Evolutionary conservation across 2,113 vertebrate species (phyloP).

Genomic region (Calidris pugnax): DNA sequence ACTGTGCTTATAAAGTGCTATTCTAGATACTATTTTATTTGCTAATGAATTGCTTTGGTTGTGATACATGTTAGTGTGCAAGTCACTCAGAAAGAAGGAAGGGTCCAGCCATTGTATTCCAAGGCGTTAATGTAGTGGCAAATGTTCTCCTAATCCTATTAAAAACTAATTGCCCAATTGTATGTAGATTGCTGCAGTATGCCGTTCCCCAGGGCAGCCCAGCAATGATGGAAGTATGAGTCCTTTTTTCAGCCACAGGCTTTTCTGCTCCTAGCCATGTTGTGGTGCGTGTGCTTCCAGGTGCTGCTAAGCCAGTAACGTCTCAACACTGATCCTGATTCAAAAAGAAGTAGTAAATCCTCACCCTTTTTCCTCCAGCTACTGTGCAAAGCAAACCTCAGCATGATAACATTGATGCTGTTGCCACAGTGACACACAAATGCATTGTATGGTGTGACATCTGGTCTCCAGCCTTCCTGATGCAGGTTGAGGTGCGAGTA

Average conservation of each 20-base stretch:
- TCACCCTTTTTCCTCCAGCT: background rate
- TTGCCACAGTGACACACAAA: background rate
- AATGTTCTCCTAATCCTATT: background rate
- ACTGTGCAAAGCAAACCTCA: background rate
- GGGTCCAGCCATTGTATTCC: background rate
- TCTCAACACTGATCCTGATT: background rate
- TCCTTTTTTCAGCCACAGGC: background rate
- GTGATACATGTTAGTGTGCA: background rate
- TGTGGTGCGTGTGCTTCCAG: background rate
- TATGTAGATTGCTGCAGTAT: background rate
- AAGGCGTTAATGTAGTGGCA: background rate
- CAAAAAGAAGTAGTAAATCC: background rate
- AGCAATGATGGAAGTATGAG: background rate
- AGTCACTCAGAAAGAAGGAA: background rate
- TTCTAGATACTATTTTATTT: background rate
- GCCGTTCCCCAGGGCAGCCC: background rate
- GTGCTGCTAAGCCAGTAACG: background rate
- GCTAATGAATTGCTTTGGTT: background rate
- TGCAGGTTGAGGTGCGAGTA: background rate
- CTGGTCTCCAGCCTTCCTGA: background rate
- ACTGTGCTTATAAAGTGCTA: background rate
- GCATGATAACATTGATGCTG: rapidly evolving
- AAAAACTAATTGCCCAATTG: background rate
- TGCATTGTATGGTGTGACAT: rapidly evolving
- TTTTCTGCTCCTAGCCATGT: background rate